Conservation (phyloP, 1,140 invertebrate genomes). For the Heliconius hewitsoni region DNA sequence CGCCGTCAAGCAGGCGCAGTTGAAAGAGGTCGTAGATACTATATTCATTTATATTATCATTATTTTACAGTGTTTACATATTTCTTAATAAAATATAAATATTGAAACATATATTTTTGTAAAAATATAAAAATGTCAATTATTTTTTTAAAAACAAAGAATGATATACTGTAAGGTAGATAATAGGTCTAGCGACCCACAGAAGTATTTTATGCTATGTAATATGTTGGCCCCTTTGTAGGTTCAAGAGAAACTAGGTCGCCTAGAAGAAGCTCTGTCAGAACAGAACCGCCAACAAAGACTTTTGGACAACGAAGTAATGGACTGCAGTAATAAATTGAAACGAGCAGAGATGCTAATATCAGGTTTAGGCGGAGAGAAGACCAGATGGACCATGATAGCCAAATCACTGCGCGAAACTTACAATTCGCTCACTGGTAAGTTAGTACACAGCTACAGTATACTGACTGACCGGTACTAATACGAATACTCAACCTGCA, state of each 20-base stretch:
- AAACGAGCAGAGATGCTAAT: slow-evolving; percentile 96
- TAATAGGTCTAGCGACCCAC: too few relatives aligned
- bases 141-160: too few relatives aligned
- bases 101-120: too few relatives aligned
- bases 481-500: neutral
- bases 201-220: too few relatives aligned
- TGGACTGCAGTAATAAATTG: slow-evolving; percentile 93
- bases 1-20: slow-evolving; percentile 88
- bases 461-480: neutral
- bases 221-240: slow-evolving; percentile 25
- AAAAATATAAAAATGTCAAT: neutral
- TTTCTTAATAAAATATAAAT: too few relatives aligned
- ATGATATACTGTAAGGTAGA: too few relatives aligned
- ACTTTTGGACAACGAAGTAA: slow-evolving; percentile 88
- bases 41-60: neutral
- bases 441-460: neutral
- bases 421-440: slow-evolving; percentile 83
- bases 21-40: slow-evolving; percentile 81
- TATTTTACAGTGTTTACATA: neutral
- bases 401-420: slow-evolving; percentile 88
- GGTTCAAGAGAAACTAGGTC: slow-evolving; percentile 79
- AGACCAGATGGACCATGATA: slow-evolving; percentile 90
- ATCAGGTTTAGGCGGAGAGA: slow-evolving; percentile 91
- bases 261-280: slow-evolving; percentile 86
- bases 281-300: slow-evolving; percentile 84